phyloP scores from a whole-genome alignment of 2,113 vertebrate species.

The Gymnogyps californianus region DNA sequence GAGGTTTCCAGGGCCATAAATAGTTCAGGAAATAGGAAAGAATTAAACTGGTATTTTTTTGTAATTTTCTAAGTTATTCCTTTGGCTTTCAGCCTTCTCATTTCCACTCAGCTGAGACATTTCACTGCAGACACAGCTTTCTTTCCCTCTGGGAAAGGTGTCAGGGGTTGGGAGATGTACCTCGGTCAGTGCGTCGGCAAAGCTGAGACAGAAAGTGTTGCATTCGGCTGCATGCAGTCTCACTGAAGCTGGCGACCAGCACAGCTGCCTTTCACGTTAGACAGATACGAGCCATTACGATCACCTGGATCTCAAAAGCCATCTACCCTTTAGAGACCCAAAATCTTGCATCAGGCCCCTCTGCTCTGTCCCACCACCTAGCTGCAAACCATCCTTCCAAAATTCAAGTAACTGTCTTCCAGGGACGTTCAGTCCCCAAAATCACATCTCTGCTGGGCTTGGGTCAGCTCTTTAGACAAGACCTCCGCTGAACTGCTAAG shows the following conservation, averaged over 20 bases:
- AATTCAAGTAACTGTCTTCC: background rate
- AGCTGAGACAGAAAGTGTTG: background rate
- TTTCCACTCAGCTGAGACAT: background rate
- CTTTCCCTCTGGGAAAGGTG: background rate
- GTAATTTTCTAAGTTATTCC: background rate
- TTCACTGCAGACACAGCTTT: background rate
- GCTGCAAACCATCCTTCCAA: background rate
- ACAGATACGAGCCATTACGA: background rate
- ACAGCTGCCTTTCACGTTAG: background rate
- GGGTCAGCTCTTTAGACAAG: background rate
- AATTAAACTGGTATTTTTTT: background rate
- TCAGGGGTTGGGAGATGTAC: background rate
- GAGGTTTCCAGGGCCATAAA: background rate
- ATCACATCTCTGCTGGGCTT: background rate
- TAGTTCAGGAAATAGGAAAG: background rate
- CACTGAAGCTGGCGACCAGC: background rate
- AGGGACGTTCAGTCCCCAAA: background rate
- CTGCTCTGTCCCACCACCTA: background rate
- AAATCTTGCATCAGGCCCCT: background rate
- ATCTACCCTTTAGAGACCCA: background rate
- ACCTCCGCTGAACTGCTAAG: background rate
- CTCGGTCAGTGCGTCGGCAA: background rate
- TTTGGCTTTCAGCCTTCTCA: background rate
- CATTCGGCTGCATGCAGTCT: background rate
- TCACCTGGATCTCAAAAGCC: background rate